Evolutionary conservation across 2,888 invertebrate genomes (phyloP), one percentile per base, ranked within the genome.

Genomic region (Odontomyia ornata): DNA sequence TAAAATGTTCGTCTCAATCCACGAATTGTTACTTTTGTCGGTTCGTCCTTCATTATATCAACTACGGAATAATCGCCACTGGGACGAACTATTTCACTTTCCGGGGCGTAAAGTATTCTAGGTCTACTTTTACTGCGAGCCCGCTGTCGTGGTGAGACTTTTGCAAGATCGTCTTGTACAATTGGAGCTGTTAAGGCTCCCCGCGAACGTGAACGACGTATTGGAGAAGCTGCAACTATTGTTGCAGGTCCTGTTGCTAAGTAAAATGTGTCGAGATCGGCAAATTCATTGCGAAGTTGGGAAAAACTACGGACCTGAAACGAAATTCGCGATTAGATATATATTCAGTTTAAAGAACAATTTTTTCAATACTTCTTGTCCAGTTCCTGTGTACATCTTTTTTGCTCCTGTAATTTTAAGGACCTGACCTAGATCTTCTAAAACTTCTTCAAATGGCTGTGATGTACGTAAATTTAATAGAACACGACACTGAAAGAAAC

Each of bases 381-480:
- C 95, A 46, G 93, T 93, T 65, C 95, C 94, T 36, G 97, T 97
- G 88, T 94, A 96, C 93, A 97, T 95, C 85, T 94, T 90, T 85
- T 95, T 94, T 80, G 95, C 95, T 79, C 95, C 94, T 83, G 91
- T 95, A 92, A 96, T 95, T 89, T 95, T 96, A 80, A 98, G 89
- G 65, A 97, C 95, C 88, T 95, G 95, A 64, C 97, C 97, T 83
- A 98, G 90, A 87, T 98, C 97, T 85, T 94, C 94, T 77, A 98
- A 88, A 43, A 98, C 95, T 84, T 97, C 97, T 87, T 97, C 97
- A 84, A 97, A 98, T 0, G 96, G 95, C 84, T 97, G 97, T 36
- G 95, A 93, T 21, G 97, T 97, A 80, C 95, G 92, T 82, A 97
- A 90, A 85, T 98, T 98, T 79, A 98, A 88, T 81, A 98, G 88